phyloP scores from a whole-genome alignment of 2,113 vertebrate genomes.

The Gallinago undulata region DNA sequence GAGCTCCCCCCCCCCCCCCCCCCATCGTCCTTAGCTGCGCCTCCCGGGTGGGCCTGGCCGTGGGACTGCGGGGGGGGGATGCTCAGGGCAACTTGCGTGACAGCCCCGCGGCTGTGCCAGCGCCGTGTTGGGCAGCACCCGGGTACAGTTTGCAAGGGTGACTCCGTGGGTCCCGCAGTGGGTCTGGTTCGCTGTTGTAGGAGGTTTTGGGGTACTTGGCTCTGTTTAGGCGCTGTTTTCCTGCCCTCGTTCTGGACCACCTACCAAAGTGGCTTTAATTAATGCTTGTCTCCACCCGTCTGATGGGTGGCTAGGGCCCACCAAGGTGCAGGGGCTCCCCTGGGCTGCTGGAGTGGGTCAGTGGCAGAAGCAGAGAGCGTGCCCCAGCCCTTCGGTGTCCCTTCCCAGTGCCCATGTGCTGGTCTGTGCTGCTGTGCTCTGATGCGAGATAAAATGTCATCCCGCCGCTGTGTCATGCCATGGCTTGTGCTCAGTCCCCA shows the following conservation, averaged over 20 bases:
- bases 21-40: not conserved
- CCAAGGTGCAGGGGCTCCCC: not conserved
- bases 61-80: not conserved
- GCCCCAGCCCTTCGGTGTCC: not conserved
- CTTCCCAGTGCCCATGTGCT: not conserved
- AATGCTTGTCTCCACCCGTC: fast-evolving
- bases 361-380: not conserved
- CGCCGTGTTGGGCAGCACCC: not conserved
- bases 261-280: not conserved
- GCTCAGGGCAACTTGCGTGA: not conserved
- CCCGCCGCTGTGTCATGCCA: not conserved
- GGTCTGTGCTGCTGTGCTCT: not conserved
- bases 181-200: not conserved
- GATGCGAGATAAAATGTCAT: not conserved
- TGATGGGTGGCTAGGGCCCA: not conserved
- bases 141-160: fast-evolving
- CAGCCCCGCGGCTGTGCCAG: not conserved
- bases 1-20: not conserved
- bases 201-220: not conserved
- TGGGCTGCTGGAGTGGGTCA: not conserved
- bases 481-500: not conserved
- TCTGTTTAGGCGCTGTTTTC: not conserved
- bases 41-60: not conserved
- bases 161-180: not conserved
- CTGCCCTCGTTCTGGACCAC: not conserved